Percentiles rank a stretch among this genome's conserved stretches.
Evolutionary conservation across 2,797 vertebrate species (phyloP).

Genomic region (Capromys pilorides): DNA sequence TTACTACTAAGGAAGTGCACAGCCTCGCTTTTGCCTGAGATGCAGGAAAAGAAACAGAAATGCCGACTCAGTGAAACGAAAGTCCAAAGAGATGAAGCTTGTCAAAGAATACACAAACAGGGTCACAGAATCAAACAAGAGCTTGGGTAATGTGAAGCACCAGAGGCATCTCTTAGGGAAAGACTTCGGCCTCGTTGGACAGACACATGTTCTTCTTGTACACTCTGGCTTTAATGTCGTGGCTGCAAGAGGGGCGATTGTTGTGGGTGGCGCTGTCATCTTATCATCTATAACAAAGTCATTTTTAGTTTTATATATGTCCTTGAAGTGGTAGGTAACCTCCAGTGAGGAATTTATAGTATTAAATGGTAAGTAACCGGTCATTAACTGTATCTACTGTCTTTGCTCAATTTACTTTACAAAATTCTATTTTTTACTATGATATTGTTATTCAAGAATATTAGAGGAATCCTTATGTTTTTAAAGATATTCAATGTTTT

Average conservation of each 20-base stretch:
- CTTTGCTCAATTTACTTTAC: not conserved
- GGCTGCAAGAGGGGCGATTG: not conserved
- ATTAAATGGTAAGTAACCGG: not conserved
- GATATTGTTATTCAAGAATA: not conserved
- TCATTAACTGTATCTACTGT: not conserved
- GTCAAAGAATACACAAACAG: not conserved
- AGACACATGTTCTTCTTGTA: not conserved
- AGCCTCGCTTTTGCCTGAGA: not conserved
- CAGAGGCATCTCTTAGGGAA: not conserved
- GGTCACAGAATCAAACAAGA: not conserved
- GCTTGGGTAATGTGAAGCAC: not conserved
- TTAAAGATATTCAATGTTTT: not conserved
- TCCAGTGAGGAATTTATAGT: not conserved
- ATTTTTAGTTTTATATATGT: not conserved
- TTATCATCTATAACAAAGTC: not conserved
- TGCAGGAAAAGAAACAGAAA: not conserved
- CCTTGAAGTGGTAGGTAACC: slow-evolving; percentile 12
- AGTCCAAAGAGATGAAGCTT: not conserved
- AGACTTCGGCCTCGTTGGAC: not conserved
- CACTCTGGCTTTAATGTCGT: not conserved
- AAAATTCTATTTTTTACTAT: slow-evolving; percentile 6
- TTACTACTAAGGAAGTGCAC: not conserved
- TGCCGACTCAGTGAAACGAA: not conserved
- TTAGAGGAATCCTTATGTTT: not conserved
- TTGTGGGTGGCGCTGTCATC: not conserved